Evolutionary conservation across 2,113 vertebrate genomes (phyloP).

Genomic region (Holacanthus passer): DNA sequence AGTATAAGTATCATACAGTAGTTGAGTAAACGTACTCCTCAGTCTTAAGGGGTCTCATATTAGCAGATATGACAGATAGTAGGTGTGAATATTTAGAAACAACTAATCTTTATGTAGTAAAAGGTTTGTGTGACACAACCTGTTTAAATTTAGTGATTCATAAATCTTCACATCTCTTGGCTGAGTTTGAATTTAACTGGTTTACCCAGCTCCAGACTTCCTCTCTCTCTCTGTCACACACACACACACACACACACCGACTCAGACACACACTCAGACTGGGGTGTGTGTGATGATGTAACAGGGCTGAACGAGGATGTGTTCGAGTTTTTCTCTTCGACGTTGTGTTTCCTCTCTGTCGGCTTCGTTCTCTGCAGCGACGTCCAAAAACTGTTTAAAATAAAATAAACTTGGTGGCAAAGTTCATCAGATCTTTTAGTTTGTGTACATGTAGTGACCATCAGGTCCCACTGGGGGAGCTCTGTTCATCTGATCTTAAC

Average conservation of each 20-base stretch:
- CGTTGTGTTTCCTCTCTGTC: background rate
- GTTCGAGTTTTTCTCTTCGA: background rate
- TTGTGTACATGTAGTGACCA: background rate
- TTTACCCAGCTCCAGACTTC: background rate
- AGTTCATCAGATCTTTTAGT: background rate
- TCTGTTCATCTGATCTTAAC: no score
- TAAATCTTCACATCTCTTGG: background rate
- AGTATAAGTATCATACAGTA: background rate
- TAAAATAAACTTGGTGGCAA: background rate
- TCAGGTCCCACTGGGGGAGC: constrained; percentile 23
- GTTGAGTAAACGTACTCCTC: background rate
- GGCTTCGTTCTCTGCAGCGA: background rate
- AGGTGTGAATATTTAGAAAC: background rate
- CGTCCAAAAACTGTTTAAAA: background rate
- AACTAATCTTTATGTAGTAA: background rate
- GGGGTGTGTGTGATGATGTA: background rate
- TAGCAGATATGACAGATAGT: background rate
- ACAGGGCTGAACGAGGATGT: background rate
- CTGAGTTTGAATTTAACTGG: no score
- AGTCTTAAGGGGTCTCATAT: background rate
- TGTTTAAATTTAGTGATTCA: background rate
- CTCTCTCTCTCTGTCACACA: background rate
- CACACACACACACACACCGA: background rate
- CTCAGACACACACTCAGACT: background rate
- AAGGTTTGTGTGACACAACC: background rate